phyloP scores from a whole-genome alignment of 2,888 invertebrate species.

The Salticus scenicus region DNA sequence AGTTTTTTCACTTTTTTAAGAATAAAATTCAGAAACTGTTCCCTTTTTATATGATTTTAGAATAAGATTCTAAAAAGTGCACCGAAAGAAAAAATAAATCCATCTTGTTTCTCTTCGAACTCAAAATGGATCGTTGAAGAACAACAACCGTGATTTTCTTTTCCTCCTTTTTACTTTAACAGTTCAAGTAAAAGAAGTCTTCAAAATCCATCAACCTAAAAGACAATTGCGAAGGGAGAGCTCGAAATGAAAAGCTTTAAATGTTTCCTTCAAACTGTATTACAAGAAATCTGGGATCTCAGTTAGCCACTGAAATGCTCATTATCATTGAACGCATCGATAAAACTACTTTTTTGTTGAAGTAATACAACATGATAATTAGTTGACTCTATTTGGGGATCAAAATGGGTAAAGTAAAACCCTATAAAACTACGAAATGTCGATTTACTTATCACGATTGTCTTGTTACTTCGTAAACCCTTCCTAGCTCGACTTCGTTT shows the following conservation, averaged over 20 bases:
- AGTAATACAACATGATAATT: slow-evolving; percentile 42
- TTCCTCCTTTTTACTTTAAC: not conserved
- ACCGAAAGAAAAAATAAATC: too few relatives aligned
- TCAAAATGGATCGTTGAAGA: not conserved
- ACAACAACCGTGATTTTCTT: not conserved
- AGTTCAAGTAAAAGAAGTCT: not conserved
- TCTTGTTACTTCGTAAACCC: slow-evolving; percentile 34
- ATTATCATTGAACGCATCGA: slow-evolving; percentile 58
- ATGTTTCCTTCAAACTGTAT: slow-evolving; percentile 27
- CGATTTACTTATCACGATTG: slow-evolving; percentile 59
- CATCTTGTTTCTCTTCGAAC: too few relatives aligned
- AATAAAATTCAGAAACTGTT: too few relatives aligned
- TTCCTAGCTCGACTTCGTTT: slow-evolving; percentile 37
- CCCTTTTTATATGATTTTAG: too few relatives aligned
- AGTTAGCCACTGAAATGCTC: slow-evolving; percentile 60
- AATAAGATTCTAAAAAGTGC: too few relatives aligned
- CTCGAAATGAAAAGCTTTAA: not conserved
- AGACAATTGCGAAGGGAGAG: not conserved
- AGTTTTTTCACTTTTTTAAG: too few relatives aligned
- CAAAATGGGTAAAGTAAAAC: slow-evolving; percentile 25
- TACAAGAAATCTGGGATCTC: slow-evolving; percentile 43
- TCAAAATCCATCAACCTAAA: not conserved
- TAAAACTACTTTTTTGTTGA: slow-evolving; percentile 45
- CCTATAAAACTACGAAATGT: slow-evolving; percentile 30
- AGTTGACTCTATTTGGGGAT: slow-evolving; percentile 31